Percentiles rank a stretch among this genome's conserved stretches.
Evolutionary conservation across 1,140 invertebrate genomes (phyloP).

Genomic region (Eriosoma lanigerum): DNA sequence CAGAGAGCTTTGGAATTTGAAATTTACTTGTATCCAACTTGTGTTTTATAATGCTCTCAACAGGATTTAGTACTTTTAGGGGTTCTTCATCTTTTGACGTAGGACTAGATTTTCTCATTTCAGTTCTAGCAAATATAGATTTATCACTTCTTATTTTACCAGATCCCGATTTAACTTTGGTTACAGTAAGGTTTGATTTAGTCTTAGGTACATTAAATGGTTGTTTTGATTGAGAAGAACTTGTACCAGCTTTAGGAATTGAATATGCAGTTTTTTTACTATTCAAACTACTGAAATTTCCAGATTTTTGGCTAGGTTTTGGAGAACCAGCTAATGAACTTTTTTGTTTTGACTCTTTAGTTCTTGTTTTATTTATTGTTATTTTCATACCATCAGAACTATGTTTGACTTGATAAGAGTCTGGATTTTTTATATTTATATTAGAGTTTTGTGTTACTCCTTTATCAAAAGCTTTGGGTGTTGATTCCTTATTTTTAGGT

Average conservation of each 20-base stretch:
- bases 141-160: constrained; percentile 35
- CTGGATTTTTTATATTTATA: constrained; percentile 64
- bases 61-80: constrained; percentile 56
- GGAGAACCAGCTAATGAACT: constrained; percentile 55
- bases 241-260: constrained; percentile 17
- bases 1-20: constrained; percentile 80
- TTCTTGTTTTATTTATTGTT: constrained; percentile 80
- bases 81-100: constrained; percentile 65
- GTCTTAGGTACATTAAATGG: constrained; percentile 32
- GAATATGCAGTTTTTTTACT: constrained; percentile 70
- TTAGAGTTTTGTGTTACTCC: constrained; percentile 14
- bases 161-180: constrained; percentile 56
- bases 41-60: constrained; percentile 56
- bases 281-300: constrained; percentile 76
- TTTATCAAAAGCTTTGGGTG: constrained; percentile 35
- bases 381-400: constrained; percentile 85
- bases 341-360: constrained; percentile 63
- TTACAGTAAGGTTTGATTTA: constrained; percentile 40
- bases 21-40: constrained; percentile 81
- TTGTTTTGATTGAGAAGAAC: constrained; percentile 41
- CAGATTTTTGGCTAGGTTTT: constrained; percentile 72
- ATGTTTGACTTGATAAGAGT: constrained; percentile 83
- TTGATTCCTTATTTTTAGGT: constrained; percentile 28
- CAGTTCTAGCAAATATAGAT: constrained; percentile 38
- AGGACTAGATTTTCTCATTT: constrained; percentile 53